These are phyloP conservation scores for Lucilia cuprina DNA, from an alignment of 1,140 invertebrate species.

Conservation along the genomic window DNA sequence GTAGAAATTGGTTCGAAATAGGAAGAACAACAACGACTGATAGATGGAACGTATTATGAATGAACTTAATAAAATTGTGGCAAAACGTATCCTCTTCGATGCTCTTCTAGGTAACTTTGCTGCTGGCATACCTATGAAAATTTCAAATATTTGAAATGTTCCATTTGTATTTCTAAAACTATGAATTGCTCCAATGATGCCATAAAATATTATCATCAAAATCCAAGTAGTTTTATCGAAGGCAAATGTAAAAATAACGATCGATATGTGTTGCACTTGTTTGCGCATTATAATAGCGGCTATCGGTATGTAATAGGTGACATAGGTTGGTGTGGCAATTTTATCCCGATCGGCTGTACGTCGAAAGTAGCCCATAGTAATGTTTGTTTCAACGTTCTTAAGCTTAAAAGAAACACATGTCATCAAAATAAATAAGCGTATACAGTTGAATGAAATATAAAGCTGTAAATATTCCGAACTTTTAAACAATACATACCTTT, in stretches of 20 bases:
- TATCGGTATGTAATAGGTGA: background rate
- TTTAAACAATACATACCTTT: constrained; percentile 3
- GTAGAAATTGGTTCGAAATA: constrained; percentile 19
- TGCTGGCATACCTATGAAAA: background rate
- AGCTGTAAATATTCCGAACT: too few species aligned
- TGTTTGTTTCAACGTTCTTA: background rate
- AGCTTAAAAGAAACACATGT: background rate
- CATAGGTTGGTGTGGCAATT: background rate
- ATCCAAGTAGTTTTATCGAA: constrained; percentile 32
- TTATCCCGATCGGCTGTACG: background rate
- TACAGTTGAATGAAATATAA: too few species aligned
- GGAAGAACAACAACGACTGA: constrained; percentile 14
- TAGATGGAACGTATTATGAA: constrained; percentile 21
- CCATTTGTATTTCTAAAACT: background rate
- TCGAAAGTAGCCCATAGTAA: constrained; percentile 22
- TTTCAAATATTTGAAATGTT: background rate
- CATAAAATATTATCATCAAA: background rate
- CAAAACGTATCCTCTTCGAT: background rate
- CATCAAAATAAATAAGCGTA: too few species aligned
- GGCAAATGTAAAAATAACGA: background rate
- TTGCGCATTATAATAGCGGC: background rate
- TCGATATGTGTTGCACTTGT: background rate
- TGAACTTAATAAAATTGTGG: background rate
- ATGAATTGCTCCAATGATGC: background rate
- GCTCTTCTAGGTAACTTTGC: background rate